Conservation (phyloP, 2,113 vertebrate genomes). For the Ochotona curzoniae region DNA sequence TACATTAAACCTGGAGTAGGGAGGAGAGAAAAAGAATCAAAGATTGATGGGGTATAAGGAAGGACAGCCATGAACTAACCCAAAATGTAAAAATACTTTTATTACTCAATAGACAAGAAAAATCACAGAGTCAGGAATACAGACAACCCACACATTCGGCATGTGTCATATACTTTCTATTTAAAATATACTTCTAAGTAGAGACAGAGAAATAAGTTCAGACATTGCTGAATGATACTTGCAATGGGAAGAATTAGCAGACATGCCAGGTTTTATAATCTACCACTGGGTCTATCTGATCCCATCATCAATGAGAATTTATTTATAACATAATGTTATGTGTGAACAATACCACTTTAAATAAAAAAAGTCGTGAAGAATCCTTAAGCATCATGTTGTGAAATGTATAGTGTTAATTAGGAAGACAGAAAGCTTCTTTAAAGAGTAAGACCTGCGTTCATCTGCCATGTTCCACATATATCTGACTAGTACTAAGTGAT, state of each 20-base stretch:
- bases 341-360: background rate
- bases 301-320: background rate
- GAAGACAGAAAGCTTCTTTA: background rate
- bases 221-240: background rate
- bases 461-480: background rate
- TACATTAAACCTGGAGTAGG: background rate
- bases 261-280: background rate
- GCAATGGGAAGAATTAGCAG: background rate
- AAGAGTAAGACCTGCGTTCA: background rate
- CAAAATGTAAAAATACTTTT: slow-evolving; percentile 7
- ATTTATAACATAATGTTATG: background rate
- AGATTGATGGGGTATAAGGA: background rate
- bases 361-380: background rate
- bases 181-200: slow-evolving; percentile 40
- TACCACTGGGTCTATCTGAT: background rate
- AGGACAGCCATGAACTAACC: background rate
- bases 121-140: slow-evolving; percentile 29
- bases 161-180: slow-evolving; percentile 11
- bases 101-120: slow-evolving; percentile 41
- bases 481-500: background rate
- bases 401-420: background rate
- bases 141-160: slow-evolving; percentile 36
- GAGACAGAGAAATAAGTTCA: background rate
- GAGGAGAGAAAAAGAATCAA: background rate
- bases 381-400: background rate